These are phyloP conservation scores for Hyaena hyaena DNA, from an alignment of 2,113 vertebrate species.

Conservation along the genomic window DNA sequence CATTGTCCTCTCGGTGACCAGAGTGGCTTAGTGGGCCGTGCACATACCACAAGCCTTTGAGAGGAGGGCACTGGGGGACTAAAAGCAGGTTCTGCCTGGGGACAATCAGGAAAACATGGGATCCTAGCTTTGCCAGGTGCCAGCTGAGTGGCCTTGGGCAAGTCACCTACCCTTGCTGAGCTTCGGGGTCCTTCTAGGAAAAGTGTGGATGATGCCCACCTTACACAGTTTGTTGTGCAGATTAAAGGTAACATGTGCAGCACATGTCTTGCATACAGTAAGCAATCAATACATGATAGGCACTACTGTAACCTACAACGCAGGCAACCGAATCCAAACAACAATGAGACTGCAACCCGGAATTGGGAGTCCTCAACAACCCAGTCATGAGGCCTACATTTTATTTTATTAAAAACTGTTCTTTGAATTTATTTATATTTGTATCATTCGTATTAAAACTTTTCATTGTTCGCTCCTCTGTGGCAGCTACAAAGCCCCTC, in stretches of 20 bases:
- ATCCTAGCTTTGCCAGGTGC: background rate
- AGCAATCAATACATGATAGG: background rate
- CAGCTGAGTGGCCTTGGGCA: background rate
- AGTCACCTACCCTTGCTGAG: background rate
- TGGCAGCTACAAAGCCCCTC: background rate
- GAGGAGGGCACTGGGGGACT: background rate
- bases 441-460: background rate
- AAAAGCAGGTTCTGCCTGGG: background rate
- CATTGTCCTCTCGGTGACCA: background rate
- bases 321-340: background rate
- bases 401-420: background rate
- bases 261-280: background rate
- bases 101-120: accelerated
- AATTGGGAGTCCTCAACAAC: background rate
- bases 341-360: background rate
- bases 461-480: background rate
- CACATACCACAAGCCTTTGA: background rate
- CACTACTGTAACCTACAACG: background rate
- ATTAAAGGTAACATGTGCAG: background rate
- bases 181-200: background rate
- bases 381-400: background rate
- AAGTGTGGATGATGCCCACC: background rate
- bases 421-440: background rate
- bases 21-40: background rate
- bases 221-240: background rate